A percentile compares a stretch with the other conserved stretches of the same genome.
Conservation (phyloP, 2,888 invertebrate genomes). For the Lycocerus yunnanus region DNA sequence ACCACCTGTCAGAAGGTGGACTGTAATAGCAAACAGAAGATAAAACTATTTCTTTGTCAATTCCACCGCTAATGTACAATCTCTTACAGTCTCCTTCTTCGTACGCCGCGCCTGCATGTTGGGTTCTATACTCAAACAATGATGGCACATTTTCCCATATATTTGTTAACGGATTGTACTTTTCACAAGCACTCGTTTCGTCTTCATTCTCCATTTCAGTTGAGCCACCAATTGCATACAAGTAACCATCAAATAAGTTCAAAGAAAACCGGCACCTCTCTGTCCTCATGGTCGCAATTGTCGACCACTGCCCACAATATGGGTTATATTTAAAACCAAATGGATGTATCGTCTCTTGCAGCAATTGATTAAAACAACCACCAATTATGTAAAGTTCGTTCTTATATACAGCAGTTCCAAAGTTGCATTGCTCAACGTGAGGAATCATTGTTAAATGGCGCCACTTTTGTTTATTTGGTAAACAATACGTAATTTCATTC, state of each 20-base stretch:
- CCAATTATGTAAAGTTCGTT: constrained; percentile 73
- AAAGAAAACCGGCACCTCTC: constrained; percentile 70
- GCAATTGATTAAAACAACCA: constrained; percentile 71
- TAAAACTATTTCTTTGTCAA: constrained; percentile 61
- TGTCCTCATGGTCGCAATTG: constrained; percentile 68
- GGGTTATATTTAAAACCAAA: constrained; percentile 69
- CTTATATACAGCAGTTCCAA: constrained; percentile 69
- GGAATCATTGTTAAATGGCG: constrained; percentile 70
- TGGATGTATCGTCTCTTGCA: constrained; percentile 73
- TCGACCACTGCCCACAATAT: constrained; percentile 66
- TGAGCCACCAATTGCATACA: constrained; percentile 70
- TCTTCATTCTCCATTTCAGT: constrained; percentile 61
- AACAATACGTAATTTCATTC: constrained; percentile 70
- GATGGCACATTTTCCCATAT: constrained; percentile 63
- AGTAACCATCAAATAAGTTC: constrained; percentile 59
- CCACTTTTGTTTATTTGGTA: constrained; percentile 65
- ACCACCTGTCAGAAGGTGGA: constrained; percentile 60
- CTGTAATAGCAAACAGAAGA: constrained; percentile 60
- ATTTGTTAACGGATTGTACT: constrained; percentile 63
- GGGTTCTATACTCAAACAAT: constrained; percentile 62
- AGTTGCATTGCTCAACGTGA: constrained; percentile 75
- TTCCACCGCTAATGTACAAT: constrained; percentile 60
- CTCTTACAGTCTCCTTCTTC: constrained; percentile 50
- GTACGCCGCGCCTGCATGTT: constrained; percentile 61
- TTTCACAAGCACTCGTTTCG: constrained; percentile 60